phyloP scores from a whole-genome alignment of 2,113 vertebrate species.

The Spea multiplicata region DNA sequence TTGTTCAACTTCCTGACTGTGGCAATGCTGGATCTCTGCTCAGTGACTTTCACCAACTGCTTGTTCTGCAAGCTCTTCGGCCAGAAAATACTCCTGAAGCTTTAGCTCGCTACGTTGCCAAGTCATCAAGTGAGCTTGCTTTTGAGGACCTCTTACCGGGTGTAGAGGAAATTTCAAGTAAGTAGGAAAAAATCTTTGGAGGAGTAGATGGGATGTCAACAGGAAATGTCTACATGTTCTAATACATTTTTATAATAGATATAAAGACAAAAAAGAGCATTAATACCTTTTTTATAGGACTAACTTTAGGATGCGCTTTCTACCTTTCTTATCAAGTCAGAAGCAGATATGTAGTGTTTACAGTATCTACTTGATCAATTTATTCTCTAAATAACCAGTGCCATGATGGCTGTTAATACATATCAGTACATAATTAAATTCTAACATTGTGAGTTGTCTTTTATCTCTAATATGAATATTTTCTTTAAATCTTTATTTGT shows the following conservation, averaged over 20 bases:
- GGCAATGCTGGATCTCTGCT: neutral
- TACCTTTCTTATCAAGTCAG: too few species aligned
- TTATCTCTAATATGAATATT: neutral
- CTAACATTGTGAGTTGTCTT: too few species aligned
- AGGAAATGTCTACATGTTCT: neutral
- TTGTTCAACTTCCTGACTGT: constrained; percentile 14
- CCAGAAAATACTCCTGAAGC: constrained; percentile 25
- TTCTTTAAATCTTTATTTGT: neutral
- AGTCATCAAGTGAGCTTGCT: neutral
- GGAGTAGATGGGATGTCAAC: neutral
- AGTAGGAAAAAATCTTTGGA: neutral
- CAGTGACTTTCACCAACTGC: constrained; percentile 28
- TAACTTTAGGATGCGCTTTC: too few species aligned
- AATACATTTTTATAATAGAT: neutral
- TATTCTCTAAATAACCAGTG: too few species aligned
- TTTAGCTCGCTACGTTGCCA: constrained; percentile 26
- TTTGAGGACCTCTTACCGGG: neutral
- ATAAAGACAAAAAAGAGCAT: too few species aligned
- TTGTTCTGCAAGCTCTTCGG: constrained; percentile 24
- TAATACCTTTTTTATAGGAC: too few species aligned
- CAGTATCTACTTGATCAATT: too few species aligned
- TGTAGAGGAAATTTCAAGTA: constrained; percentile 20
- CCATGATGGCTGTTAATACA: too few species aligned
- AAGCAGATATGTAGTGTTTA: too few species aligned
- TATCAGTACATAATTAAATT: too few species aligned